Base-by-base conservation (phyloP, 1,140 invertebrate species). In the Drosophila fuyamai region DNA sequence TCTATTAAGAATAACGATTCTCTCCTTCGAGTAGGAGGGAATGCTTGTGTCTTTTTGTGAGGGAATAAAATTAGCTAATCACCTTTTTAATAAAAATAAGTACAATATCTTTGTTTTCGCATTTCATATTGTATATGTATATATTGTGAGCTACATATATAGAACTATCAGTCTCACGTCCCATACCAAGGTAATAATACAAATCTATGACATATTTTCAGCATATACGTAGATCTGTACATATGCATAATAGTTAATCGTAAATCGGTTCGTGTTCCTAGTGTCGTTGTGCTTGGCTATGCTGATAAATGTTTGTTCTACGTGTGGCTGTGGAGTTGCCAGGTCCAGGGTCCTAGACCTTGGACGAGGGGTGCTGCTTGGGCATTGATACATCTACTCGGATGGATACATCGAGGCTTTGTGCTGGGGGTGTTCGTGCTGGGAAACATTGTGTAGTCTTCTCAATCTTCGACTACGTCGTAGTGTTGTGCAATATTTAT, bases 91-190 rank as follows among this genome's bases (percentile, higher is more conserved):
- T 60, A 85, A 85, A 85, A 78, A 78, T 78, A 67, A 70, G 61
- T 72, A 67, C 65, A 75, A 67, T 70, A 78, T 70, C 53, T 47
- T 47, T 32, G 40, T 43, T 27, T 62, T 79, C 41, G 46, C 78
- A 47, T 23, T 53, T 44, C 41, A 60, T 67, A 66, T 54, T 76
- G 43, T 66, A 46, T 83, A 55, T 79, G 8, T 32, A 32, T 79
- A 32, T 32, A 32, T 71, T 76, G 83, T 90, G 77, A 90, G 77
- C 80, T 91, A 91, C 62, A 79, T 81, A 90, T 78, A 88, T 88
- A 88, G 80, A 90, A 88, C 89, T 91, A 91, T 91, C 90, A 91
- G 90, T 91, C 90, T 91, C 90, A 91, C 90, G 74, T 90, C 79
- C 88, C 77, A 85, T 90, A 89, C 54, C 60, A 63, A 63, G 55